Evolutionary conservation across 1,140 invertebrate genomes (phyloP).

Genomic region (Micrasema minimum): DNA sequence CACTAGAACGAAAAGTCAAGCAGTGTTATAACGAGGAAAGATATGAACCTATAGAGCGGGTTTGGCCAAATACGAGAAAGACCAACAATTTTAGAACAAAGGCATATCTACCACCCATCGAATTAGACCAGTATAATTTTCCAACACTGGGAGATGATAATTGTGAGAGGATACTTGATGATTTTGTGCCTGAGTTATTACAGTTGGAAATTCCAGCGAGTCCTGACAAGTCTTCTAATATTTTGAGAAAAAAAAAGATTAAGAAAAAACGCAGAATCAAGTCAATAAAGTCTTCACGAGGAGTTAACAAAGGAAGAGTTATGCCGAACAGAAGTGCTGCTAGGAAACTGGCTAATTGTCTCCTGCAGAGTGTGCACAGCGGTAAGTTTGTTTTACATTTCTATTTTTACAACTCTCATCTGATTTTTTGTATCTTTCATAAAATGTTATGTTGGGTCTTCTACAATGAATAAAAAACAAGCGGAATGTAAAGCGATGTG

Average conservation of each 20-base stretch:
- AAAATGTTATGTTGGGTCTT: too few relatives aligned
- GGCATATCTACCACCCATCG: conserved; percentile 46
- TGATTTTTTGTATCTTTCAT: too few relatives aligned
- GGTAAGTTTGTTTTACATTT: conserved; percentile 38
- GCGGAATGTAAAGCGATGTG: too few relatives aligned
- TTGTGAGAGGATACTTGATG: not conserved
- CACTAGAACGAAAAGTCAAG: conserved; percentile 22
- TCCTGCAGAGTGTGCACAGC: conserved; percentile 47
- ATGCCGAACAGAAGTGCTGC: conserved; percentile 49
- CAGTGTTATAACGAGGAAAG: conserved; percentile 10
- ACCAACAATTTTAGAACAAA: conserved; percentile 43
- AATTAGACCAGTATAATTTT: conserved; percentile 24
- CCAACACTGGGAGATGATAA: conserved; percentile 10
- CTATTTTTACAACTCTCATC: too few relatives aligned
- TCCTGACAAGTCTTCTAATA: not conserved
- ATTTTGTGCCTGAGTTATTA: not conserved
- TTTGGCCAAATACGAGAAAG: conserved; percentile 24
- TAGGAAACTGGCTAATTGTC: conserved; percentile 46
- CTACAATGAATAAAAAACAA: too few relatives aligned
- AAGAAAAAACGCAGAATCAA: conserved; percentile 11
- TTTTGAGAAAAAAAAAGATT: conserved; percentile 15
- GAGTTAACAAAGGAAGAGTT: conserved; percentile 50
- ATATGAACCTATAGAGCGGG: not conserved
- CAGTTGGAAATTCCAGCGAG: not conserved
- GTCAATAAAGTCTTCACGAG: conserved; percentile 44